Evolutionary conservation across 1,140 invertebrate species (phyloP), one percentile per base, ranked within the genome.

Genomic region (Drosophila cardini): DNA sequence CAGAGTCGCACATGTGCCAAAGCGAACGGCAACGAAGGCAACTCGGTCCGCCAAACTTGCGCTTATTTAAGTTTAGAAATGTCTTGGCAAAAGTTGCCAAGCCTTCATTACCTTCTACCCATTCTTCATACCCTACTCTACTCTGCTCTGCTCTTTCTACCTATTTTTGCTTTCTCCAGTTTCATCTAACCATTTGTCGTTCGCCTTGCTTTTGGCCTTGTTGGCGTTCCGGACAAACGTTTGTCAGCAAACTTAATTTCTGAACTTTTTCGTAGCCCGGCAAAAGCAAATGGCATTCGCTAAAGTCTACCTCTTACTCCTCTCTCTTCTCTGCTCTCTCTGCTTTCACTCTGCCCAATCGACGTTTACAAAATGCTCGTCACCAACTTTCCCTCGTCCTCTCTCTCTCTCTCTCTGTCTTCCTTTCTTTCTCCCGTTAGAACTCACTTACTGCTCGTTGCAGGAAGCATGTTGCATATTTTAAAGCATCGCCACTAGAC

Each of bases 211-310:
- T n/a, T 43, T 18, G 48, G 30, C 43, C 16, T 69, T 43, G 26
- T 30, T 50, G 52, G 8, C 46, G 34, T 46, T 32, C 32, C 69
- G 76, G 75, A 78, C 83, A 83, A 87, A 87, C 83, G 83, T 87
- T 87, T 87, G 84, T 89, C 84, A 87, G 83, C 76, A 89, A 89
- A 89, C 84, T 89, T 89, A 89, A 89, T 89, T 89, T 89, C 80
- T 84, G 84, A 89, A 89, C 84, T 89, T 89, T 89, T 84, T 60
- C 75, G 71, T 60, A 52, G 70, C 65, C 64, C 48, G 36, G 46
- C 40, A 45, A 76, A 80, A 72, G 78, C 82, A 82, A 82, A 78
- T 78, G 78, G 82, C 78, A 80, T 67, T 55, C 81, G 63, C 56
- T 56, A 7, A 18, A 32, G 42, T 26, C 46, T 50, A 45, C 55